Percentiles rank a stretch among this genome's conserved stretches.
Conservation (phyloP, 2,888 invertebrate species). For the Bhutanitis thaidina region DNA sequence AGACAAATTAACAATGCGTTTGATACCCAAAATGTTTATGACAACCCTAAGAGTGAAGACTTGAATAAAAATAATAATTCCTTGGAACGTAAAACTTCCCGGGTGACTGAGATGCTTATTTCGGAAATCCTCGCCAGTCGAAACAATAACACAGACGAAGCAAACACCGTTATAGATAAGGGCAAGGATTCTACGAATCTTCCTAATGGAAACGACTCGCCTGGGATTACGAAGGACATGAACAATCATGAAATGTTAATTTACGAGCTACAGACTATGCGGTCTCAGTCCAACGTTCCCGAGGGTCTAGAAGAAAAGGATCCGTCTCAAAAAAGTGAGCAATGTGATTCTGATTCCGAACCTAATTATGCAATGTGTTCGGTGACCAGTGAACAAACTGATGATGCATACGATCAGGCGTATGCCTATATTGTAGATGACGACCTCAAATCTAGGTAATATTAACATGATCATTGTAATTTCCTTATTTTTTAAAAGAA, state of each 20-base stretch:
- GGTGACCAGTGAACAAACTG: slow-evolving; percentile 57
- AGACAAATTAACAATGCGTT: slow-evolving; percentile 40
- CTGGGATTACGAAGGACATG: slow-evolving; percentile 69
- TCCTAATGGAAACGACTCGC: slow-evolving; percentile 48
- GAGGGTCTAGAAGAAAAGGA: slow-evolving; percentile 49
- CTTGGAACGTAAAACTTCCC: slow-evolving; percentile 69
- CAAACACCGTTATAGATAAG: slow-evolving; percentile 70
- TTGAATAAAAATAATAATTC: slow-evolving; percentile 62
- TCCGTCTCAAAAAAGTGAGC: slow-evolving; percentile 31
- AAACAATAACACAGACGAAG: slow-evolving; percentile 68
- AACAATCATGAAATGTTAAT: slow-evolving; percentile 85
- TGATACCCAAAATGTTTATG: slow-evolving; percentile 35
- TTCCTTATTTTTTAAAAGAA: no score
- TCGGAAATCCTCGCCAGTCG: slow-evolving; percentile 75
- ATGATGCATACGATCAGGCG: slow-evolving; percentile 60
- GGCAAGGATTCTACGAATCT: slow-evolving; percentile 56
- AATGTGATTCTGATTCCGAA: slow-evolving; percentile 65
- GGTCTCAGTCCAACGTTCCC: slow-evolving; percentile 66
- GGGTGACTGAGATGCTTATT: slow-evolving; percentile 74
- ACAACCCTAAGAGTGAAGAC: slow-evolving; percentile 44
- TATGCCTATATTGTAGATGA: slow-evolving; percentile 71
- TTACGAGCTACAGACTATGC: slow-evolving; percentile 85
- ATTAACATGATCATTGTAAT: not conserved
- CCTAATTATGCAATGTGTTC: slow-evolving; percentile 64
- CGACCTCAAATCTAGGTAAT: slow-evolving; percentile 72